Percentiles rank a stretch among this genome's conserved stretches.
These are phyloP conservation scores for Anthopleura sola DNA, from an alignment of 64 coral and sea anemone genomes.

Conservation along the genomic window DNA sequence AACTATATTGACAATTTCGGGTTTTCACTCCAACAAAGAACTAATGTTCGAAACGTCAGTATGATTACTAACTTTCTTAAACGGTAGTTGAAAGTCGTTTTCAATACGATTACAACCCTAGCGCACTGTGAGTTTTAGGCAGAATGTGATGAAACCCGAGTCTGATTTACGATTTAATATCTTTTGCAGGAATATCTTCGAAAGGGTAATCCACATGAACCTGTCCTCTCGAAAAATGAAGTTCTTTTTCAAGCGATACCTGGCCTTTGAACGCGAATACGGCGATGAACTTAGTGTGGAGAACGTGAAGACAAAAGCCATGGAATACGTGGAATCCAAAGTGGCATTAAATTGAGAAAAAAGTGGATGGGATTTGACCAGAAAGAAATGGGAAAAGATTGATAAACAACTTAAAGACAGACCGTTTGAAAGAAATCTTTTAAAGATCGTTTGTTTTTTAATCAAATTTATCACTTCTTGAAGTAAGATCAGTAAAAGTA, in stretches of 20 bases:
- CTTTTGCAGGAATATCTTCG: constrained; percentile 81
- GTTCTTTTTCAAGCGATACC: constrained; percentile 90
- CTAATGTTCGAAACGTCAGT: too few relatives aligned
- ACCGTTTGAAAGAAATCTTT: background rate
- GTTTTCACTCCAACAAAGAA: too few relatives aligned
- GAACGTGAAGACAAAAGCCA: constrained; percentile 87
- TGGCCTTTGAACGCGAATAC: constrained; percentile 87
- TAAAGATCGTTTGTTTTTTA: background rate
- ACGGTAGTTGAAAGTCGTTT: too few relatives aligned
- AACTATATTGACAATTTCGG: too few relatives aligned
- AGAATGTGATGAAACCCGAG: too few relatives aligned
- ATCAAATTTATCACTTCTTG: background rate
- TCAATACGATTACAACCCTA: too few relatives aligned
- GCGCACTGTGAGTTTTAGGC: too few relatives aligned
- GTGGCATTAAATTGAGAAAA: constrained; percentile 25
- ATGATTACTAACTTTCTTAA: too few relatives aligned
- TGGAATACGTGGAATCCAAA: constrained; percentile 82
- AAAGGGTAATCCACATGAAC: constrained; percentile 78
- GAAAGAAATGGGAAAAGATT: background rate
- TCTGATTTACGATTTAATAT: background rate
- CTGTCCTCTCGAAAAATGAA: constrained; percentile 96
- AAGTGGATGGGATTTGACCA: background rate
- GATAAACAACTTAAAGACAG: background rate
- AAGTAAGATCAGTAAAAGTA: too few relatives aligned
- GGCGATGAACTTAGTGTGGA: constrained; percentile 78